Percentiles rank a stretch among this genome's conserved stretches.
Conservation (phyloP, 2,888 invertebrate species). For the Globia sparganii region DNA sequence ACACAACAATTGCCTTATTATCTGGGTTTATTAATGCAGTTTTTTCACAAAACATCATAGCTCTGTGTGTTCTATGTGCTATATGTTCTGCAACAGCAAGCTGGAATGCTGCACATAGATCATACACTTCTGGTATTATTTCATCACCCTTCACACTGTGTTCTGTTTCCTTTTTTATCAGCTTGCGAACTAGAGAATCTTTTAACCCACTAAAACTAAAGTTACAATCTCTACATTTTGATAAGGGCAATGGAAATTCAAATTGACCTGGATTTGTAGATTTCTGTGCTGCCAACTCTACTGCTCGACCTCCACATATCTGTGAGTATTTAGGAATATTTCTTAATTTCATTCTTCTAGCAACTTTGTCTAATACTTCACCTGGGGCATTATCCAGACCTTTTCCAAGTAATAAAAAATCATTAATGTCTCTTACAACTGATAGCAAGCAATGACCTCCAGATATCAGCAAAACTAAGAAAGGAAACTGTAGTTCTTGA, state of each 20-base stretch:
- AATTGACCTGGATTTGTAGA: slow-evolving; percentile 92
- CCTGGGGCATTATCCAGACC: slow-evolving; percentile 97
- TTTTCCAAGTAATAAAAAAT: slow-evolving; percentile 95
- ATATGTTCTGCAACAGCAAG: slow-evolving; percentile 94
- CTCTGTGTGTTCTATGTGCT: slow-evolving; percentile 95
- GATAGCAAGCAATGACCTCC: slow-evolving; percentile 97
- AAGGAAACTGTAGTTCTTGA: slow-evolving; percentile 94
- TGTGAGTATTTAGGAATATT: slow-evolving; percentile 93
- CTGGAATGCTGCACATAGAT: slow-evolving; percentile 97
- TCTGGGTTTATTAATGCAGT: slow-evolving; percentile 89
- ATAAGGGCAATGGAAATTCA: slow-evolving; percentile 92
- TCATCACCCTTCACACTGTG: slow-evolving; percentile 91
- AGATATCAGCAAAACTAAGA: slow-evolving; percentile 96
- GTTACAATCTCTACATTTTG: slow-evolving; percentile 93
- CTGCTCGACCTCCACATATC: slow-evolving; percentile 95
- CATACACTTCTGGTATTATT: slow-evolving; percentile 93
- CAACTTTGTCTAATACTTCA: slow-evolving; percentile 97
- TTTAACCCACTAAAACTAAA: slow-evolving; percentile 97
- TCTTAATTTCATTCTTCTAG: slow-evolving; percentile 95
- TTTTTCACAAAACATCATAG: slow-evolving; percentile 93
- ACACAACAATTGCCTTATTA: slow-evolving; percentile 93
- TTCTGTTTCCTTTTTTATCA: slow-evolving; percentile 90
- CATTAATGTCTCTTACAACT: slow-evolving; percentile 93
- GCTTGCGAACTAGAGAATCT: slow-evolving; percentile 89
- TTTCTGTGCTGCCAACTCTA: slow-evolving; percentile 94